Base-by-base conservation (phyloP, 1,140 invertebrate species). In the Leptinotarsa defecta region DNA sequence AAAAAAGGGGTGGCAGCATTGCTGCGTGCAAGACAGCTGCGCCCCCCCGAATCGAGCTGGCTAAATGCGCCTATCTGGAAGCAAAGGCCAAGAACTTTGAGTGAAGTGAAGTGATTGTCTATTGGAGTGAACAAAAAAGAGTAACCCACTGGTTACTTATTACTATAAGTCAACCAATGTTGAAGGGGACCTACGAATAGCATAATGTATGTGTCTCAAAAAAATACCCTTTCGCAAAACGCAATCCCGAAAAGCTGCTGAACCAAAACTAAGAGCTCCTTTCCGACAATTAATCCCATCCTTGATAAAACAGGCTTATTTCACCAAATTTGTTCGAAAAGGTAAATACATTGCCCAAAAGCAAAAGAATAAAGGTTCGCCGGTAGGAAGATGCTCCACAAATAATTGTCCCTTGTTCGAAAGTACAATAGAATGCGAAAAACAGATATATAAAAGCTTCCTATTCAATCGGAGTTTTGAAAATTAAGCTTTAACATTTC, bases 401-500 rank as follows among this genome's bases (percentile, higher is more conserved):
- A 73, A 71, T 62, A 71, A 68, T 68, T 68, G 67, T 68, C 67
- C 43, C 67, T 68, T 57, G 69, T 71, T 71, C 17, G 63, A 73
- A 73, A 73, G 19, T 73, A 64, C 71, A 64, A 73, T 61, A 64
- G 43, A 70, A 70, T 65, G 48, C 68, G 68, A 49, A 70, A 43
- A 72, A 72, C 57, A 73, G 71, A 73, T 64, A 17, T 62, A 71
- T 71, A 49, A 71, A 71, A 71, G 70, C 13, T 24, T 34, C 24
- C 63, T 65, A 67, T 73, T 73, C 71, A 73, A 19, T 20, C 57
- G 24, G 20, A 73, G 71, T 73, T 73, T 71, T 65, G 62, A 64
- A 73, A 73, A 73, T 73, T 73, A 22, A 61, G 71, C 52, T 73
- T 65, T 73, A 73, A 65, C 71, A 65, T 73, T 73, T 73, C 63